Evolutionary conservation across 1,140 invertebrate genomes (phyloP).

Genomic region (Rhopalosiphum maidis): DNA sequence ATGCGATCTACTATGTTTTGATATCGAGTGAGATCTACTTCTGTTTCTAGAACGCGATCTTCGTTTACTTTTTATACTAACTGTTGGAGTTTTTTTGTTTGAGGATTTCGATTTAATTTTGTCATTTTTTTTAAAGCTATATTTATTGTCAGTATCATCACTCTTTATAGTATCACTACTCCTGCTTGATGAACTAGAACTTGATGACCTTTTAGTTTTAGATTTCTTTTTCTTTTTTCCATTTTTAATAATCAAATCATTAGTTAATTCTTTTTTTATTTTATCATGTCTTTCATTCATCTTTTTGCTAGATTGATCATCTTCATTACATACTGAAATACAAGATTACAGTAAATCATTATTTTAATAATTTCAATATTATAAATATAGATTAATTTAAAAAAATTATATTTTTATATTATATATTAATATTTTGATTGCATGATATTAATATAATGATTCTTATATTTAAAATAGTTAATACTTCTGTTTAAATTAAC

Average conservation of each 20-base stretch:
- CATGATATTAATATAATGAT: not conserved
- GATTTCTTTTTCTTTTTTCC: constrained; percentile 28
- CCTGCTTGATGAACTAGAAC: constrained; percentile 34
- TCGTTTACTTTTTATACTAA: not conserved
- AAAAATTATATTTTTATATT: no score
- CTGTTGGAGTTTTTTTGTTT: not conserved
- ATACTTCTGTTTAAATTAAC: not conserved
- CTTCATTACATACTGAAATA: constrained; percentile 1
- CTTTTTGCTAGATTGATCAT: not conserved
- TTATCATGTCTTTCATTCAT: not conserved
- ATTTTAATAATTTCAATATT: not conserved
- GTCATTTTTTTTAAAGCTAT: constrained; percentile 18
- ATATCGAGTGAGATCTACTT: constrained; percentile 18
- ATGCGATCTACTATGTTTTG: constrained; percentile 41
- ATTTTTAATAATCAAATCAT: not conserved
- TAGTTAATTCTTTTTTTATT: not conserved
- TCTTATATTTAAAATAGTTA: not conserved
- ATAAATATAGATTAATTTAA: no score
- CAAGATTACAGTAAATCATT: not conserved
- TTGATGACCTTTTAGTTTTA: constrained; percentile 8
- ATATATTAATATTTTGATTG: not conserved
- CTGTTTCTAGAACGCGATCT: constrained; percentile 8
- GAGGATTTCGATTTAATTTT: constrained; percentile 19
- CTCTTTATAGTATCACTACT: constrained; percentile 24
- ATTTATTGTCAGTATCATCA: constrained; percentile 18